A percentile compares a stretch with the other conserved stretches of the same genome.
phyloP scores from a whole-genome alignment of 2,888 invertebrate species.

The Ormyrus thymus region DNA sequence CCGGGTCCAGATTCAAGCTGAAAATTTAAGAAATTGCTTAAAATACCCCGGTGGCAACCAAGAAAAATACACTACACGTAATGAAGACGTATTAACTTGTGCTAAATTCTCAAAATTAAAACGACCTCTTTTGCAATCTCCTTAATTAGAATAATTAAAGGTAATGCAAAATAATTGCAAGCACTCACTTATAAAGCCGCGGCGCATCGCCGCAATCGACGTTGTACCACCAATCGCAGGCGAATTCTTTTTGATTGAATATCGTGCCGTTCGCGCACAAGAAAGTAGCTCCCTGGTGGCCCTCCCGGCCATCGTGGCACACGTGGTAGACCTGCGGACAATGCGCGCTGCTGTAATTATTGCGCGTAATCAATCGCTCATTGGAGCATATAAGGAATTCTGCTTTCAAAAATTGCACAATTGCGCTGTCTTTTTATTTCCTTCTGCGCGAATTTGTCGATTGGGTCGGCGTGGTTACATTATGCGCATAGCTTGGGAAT shows the following conservation, averaged over 20 bases:
- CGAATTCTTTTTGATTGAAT: conserved; percentile 90
- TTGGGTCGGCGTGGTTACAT: too few species aligned
- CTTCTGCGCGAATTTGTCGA: too few species aligned
- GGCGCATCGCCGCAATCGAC: conserved; percentile 88
- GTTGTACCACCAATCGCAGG: conserved; percentile 95
- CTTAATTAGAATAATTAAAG: background rate
- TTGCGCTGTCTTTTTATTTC: too few species aligned
- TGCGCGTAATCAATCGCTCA: too few species aligned
- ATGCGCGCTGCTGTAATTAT: background rate
- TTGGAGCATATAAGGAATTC: too few species aligned
- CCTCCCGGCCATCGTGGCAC: conserved; percentile 91
- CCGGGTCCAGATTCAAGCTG: conserved; percentile 87
- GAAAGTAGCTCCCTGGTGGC: conserved; percentile 88
- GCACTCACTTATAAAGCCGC: conserved; percentile 82
- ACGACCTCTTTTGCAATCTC: background rate
- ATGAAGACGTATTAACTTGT: conserved; percentile 7
- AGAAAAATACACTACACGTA: too few species aligned
- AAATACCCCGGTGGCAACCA: too few species aligned
- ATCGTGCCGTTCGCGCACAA: conserved; percentile 91
- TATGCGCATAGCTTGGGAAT: too few species aligned
- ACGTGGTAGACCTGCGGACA: conserved; percentile 86
- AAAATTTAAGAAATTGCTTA: conserved; percentile 63
- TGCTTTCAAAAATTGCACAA: too few species aligned
- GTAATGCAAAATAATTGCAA: background rate
- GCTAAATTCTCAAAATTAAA: background rate